Percentiles rank a stretch among this genome's conserved stretches.
These are phyloP conservation scores for Platygyra sinensis DNA, from an alignment of 64 coral and sea anemone genomes.

Conservation along the genomic window DNA sequence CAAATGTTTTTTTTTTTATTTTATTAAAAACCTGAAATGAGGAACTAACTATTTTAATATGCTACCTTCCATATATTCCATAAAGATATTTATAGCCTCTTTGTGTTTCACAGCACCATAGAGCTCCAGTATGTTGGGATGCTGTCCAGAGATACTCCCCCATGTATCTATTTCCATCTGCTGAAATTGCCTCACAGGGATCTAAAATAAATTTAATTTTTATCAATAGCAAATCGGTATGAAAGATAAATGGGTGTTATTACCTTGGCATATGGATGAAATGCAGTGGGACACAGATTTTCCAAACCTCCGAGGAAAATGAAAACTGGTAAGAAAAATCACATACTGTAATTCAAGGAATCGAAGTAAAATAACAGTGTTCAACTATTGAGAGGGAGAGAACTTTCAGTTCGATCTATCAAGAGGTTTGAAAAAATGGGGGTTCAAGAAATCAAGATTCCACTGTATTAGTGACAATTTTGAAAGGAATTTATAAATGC, in stretches of 20 bases:
- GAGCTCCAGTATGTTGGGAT: constrained; percentile 26
- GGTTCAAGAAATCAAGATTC: no score
- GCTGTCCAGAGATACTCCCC: constrained; percentile 25
- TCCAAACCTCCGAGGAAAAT: no score
- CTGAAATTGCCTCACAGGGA: constrained; percentile 24
- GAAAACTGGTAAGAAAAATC: no score
- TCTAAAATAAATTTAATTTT: not conserved
- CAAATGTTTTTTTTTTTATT: no score
- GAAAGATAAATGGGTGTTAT: not conserved
- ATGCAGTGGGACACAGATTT: no score
- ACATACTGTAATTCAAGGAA: no score
- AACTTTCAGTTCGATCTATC: no score
- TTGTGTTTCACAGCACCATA: constrained; percentile 46
- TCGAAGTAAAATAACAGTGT: no score
- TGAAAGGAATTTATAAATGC: not conserved
- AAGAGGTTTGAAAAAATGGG: no score
- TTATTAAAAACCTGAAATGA: not conserved
- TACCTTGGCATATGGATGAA: no score
- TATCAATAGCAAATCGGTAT: not conserved
- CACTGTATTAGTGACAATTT: not conserved
- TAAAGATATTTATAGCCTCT: constrained; percentile 27
- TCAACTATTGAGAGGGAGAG: no score
- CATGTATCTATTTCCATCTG: constrained; percentile 22
- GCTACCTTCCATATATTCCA: constrained; percentile 66
- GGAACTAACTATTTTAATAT: no score